Percentiles rank a stretch among this genome's conserved stretches.
Evolutionary conservation across 2,888 invertebrate genomes (phyloP).

Genomic region (Mythimna impura): DNA sequence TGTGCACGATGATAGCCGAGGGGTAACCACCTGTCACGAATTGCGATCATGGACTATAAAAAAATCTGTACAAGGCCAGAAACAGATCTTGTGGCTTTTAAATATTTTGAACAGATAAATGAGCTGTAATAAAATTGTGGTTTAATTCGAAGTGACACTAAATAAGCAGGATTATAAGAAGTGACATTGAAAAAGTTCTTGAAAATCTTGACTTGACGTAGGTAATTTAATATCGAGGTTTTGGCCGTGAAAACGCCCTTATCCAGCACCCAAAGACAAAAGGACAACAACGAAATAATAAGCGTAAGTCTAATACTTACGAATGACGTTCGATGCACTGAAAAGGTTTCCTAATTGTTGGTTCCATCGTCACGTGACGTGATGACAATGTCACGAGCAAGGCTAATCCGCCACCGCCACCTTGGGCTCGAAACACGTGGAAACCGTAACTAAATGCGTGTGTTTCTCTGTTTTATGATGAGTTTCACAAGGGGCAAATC

Average conservation of each 20-base stretch:
- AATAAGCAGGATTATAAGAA: neutral
- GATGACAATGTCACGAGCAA: slow-evolving; percentile 78
- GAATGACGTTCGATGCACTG: slow-evolving; percentile 63
- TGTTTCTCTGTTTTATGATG: neutral
- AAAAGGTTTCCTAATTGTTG: slow-evolving; percentile 76
- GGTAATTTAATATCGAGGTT: neutral
- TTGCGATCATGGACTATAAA: slow-evolving; percentile 23
- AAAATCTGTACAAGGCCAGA: slow-evolving; percentile 43
- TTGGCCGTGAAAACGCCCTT: slow-evolving; percentile 1
- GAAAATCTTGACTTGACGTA: neutral
- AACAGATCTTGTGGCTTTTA: slow-evolving; percentile 31
- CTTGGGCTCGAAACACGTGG: slow-evolving; percentile 66
- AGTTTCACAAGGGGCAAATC: neutral
- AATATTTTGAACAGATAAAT: neutral
- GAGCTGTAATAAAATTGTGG: neutral
- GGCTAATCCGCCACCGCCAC: slow-evolving; percentile 77
- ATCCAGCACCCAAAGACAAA: neutral
- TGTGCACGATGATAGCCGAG: slow-evolving; percentile 43
- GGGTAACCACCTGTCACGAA: slow-evolving; percentile 61
- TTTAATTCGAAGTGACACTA: neutral
- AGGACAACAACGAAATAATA: slow-evolving; percentile 14
- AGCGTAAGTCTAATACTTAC: slow-evolving; percentile 27
- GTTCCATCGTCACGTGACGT: slow-evolving; percentile 67
- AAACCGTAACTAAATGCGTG: slow-evolving; percentile 55
- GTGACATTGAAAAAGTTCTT: neutral